Percentiles rank a stretch among this genome's conserved stretches.
Evolutionary conservation across 2,113 vertebrate species (phyloP).

Genomic region (Corythaixoides concolor): DNA sequence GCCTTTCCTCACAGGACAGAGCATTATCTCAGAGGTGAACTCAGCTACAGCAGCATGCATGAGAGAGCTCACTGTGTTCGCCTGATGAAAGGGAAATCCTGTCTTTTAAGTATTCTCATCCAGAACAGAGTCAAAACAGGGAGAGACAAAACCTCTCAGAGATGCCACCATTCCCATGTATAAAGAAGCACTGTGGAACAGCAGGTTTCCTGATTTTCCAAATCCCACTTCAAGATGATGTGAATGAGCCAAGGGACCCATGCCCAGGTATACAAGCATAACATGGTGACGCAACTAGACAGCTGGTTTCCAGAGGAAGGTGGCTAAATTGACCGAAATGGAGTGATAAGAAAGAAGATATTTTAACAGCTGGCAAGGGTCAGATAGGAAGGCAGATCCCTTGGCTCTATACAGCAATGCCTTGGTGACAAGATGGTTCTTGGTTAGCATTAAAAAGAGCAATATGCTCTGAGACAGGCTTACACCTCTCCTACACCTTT

Average conservation of each 20-base stretch:
- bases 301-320: neutral
- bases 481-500: neutral
- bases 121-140: neutral
- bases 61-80: neutral
- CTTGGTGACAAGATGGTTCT: neutral
- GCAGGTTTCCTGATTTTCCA: neutral
- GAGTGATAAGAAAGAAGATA: neutral
- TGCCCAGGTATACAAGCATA: fast-evolving
- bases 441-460: neutral
- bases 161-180: neutral
- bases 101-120: neutral
- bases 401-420: neutral
- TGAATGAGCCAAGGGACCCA: neutral
- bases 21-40: neutral
- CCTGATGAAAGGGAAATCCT: neutral
- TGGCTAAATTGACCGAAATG: neutral
- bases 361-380: neutral
- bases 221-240: neutral
- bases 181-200: neutral
- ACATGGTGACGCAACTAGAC: neutral
- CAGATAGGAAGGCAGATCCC: neutral
- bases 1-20: neutral
- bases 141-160: neutral
- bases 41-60: neutral
- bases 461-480: neutral